Evolutionary conservation across 1,140 invertebrate species (phyloP), one percentile per base, ranked within the genome.

Genomic region (Paraescarpia echinospica): DNA sequence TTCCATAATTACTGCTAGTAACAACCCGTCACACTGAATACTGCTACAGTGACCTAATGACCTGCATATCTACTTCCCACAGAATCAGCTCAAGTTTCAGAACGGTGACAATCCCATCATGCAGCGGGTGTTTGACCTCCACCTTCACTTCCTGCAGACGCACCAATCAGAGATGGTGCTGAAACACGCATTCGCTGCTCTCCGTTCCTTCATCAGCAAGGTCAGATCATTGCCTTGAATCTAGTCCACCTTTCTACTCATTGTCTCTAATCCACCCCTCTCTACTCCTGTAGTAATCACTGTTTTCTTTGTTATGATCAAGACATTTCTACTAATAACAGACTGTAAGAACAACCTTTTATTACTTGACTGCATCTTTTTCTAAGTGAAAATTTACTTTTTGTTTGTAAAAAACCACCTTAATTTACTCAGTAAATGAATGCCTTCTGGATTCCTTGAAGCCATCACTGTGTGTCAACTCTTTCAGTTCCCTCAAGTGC

Each of bases 171-270:
- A 99, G 96, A 97, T 97, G 22, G 96, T 99, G 35, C 97, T 98
- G 94, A 98, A 98, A 94, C 98, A 99, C 95, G 97, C 99, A 5
- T 99, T 99, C 96, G 98, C 98, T 18, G 97, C 98, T 0, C 96
- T 99, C 35, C 97, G 98, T 94, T 97, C 98, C 0, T 99, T 99
- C 94, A 98, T 99, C 51, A 98, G 98, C 96, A 98, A 99, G 96
- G 92, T 97, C 97, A 93, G 97, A 1, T 41, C 4, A 41, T 41
- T 41, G 41, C 12, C 41, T 41, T 41, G 4, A 6, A 41, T 41
- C 41, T 41, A 41, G 41, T 41, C 12, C 41, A 41, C 41, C 41
- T 41, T 41, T 41, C 4, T 41, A 4, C 41, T 41, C 41, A n/a
- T n/a, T n/a, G n/a, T n/a, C n/a, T n/a, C 41, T 41, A 4, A 41